Evolutionary conservation across 2,888 invertebrate genomes (phyloP).

Genomic region (Macaria notata): DNA sequence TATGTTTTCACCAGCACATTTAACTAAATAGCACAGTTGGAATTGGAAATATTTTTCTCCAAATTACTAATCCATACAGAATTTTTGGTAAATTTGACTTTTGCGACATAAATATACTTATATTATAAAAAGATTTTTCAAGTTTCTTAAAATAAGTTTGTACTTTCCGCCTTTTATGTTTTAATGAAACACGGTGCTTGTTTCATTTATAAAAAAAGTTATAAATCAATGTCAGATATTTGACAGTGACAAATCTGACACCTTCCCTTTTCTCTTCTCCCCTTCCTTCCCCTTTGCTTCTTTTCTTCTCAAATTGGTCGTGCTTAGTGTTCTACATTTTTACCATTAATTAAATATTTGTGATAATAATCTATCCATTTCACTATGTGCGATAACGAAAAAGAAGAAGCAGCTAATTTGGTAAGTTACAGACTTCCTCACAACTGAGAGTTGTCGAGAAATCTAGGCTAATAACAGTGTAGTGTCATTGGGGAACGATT

Average conservation of each 20-base stretch:
- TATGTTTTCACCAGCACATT: too few relatives aligned
- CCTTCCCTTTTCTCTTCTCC: neutral
- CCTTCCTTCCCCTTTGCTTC: neutral
- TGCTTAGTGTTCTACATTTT: conserved; percentile 7
- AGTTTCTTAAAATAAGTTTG: too few relatives aligned
- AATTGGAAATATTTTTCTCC: too few relatives aligned
- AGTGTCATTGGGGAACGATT: conserved; percentile 4
- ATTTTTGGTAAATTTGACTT: too few relatives aligned
- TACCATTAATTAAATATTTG: conserved; percentile 14
- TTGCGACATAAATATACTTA: too few relatives aligned
- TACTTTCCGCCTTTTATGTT: too few relatives aligned
- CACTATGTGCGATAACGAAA: conserved; percentile 86
- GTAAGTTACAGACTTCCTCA: conserved; percentile 62
- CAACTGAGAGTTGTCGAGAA: neutral
- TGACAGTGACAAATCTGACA: neutral
- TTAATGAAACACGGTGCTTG: too few relatives aligned
- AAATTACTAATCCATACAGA: too few relatives aligned
- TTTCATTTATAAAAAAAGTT: too few relatives aligned
- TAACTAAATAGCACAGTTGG: too few relatives aligned
- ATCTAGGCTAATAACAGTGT: conserved; percentile 1
- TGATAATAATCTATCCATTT: conserved; percentile 28
- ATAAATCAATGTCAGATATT: too few relatives aligned
- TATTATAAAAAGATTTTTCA: too few relatives aligned
- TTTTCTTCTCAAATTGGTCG: conserved; percentile 9
- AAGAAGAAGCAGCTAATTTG: conserved; percentile 90